These are phyloP conservation scores for Scolopax bukidnonensis DNA, from an alignment of 2,797 vertebrate species.

Conservation along the genomic window DNA sequence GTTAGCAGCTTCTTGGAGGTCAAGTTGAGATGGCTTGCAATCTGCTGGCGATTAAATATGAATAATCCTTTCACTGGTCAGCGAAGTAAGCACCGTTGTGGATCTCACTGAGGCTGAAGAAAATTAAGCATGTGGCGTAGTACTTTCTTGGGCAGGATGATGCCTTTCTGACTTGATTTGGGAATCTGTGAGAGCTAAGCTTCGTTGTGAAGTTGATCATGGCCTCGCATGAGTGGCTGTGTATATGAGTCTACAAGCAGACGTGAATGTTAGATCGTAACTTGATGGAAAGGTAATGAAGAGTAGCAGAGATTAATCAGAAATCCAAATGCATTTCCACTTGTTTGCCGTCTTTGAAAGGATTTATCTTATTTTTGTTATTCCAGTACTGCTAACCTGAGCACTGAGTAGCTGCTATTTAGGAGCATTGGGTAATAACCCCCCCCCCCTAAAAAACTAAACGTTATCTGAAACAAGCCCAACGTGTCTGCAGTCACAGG, in stretches of 20 bases:
- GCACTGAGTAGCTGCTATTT: neutral
- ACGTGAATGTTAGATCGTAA: neutral
- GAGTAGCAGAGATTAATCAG: neutral
- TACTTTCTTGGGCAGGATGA: neutral
- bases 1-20: conserved; percentile 46
- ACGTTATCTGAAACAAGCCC: neutral
- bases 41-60: conserved; percentile 36
- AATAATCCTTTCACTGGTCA: conserved; percentile 45
- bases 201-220: neutral
- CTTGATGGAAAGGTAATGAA: neutral
- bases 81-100: conserved; percentile 9
- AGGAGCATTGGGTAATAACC: neutral
- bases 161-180: neutral
- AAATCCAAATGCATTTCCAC: neutral
- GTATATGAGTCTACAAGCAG: neutral
- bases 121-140: neutral
- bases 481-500: accelerated
- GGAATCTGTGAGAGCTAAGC: neutral
- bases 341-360: neutral
- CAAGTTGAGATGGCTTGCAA: conserved; percentile 1
- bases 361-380: neutral
- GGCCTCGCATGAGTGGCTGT: neutral
- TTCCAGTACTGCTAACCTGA: neutral
- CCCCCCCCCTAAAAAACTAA: neutral
- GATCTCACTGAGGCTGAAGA: neutral